Conservation (phyloP, 2,888 invertebrate genomes). For the Netelia fuscicornis region DNA sequence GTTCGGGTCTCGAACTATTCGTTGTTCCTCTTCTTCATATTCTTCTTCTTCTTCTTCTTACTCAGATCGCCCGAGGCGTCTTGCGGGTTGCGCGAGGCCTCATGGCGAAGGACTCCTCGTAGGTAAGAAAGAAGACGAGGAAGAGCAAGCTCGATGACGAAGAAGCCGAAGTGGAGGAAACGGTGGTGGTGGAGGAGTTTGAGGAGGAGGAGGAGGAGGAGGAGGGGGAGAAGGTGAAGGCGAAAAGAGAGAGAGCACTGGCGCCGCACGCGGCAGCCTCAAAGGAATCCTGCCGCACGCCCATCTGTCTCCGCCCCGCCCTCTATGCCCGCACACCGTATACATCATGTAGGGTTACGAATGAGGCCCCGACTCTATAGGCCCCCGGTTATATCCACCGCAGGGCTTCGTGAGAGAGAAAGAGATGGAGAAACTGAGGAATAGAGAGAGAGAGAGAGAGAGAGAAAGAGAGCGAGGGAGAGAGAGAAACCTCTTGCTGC, state of each 20-base stretch:
- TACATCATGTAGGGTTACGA: slow-evolving; percentile 79
- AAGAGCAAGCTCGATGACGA: slow-evolving; percentile 24
- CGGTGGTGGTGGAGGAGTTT: slow-evolving; percentile 50
- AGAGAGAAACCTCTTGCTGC: slow-evolving; percentile 45
- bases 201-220: slow-evolving; percentile 48
- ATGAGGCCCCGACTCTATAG: slow-evolving; percentile 55
- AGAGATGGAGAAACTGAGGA: slow-evolving; percentile 27
- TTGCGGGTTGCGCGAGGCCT: slow-evolving; percentile 48
- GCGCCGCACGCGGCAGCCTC: slow-evolving; percentile 85
- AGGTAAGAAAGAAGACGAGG: background rate
- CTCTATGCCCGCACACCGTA: slow-evolving; percentile 83
- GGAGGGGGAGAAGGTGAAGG: slow-evolving; percentile 67
- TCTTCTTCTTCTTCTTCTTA: slow-evolving; percentile 24
- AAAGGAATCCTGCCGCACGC: slow-evolving; percentile 84
- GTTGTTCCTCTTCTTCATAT: slow-evolving; percentile 9
- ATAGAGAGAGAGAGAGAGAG: slow-evolving; percentile 60
- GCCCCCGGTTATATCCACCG: slow-evolving; percentile 65
- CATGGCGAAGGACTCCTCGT: slow-evolving; percentile 31
- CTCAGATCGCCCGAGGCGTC: slow-evolving; percentile 42
- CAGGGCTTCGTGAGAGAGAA: slow-evolving; percentile 29
- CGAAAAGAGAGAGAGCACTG: slow-evolving; percentile 75
- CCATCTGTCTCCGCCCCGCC: slow-evolving; percentile 85
- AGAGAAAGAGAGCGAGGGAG: slow-evolving; percentile 16
- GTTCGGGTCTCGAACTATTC: slow-evolving; percentile 15
- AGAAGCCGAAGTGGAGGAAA: slow-evolving; percentile 47